Evolutionary conservation across 1,140 invertebrate genomes (phyloP).

Genomic region (Diuraphis noxia): DNA sequence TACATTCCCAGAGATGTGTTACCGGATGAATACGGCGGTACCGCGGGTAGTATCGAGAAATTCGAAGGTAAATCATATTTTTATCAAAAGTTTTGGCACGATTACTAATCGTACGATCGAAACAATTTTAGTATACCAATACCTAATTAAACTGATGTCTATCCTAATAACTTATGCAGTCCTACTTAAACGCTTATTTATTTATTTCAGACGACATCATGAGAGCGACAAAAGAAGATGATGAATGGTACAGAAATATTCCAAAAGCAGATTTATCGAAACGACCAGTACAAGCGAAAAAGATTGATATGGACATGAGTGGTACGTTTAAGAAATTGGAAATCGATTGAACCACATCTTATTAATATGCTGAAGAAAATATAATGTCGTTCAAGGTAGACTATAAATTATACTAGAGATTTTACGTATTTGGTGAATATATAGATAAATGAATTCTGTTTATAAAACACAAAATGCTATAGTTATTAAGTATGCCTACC

Average conservation of each 20-base stretch:
- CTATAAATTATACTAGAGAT: background rate
- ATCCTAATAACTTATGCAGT: background rate
- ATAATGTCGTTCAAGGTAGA: background rate
- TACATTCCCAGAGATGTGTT: slow-evolving; percentile 76
- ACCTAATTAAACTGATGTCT: too few relatives aligned
- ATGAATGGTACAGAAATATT: slow-evolving; percentile 32
- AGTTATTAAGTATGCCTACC: background rate
- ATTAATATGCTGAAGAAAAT: background rate
- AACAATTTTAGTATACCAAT: too few relatives aligned
- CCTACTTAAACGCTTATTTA: background rate
- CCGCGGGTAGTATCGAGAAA: slow-evolving; percentile 69
- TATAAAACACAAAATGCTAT: background rate
- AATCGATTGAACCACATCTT: background rate
- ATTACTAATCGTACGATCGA: too few relatives aligned
- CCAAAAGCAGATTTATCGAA: slow-evolving; percentile 45
- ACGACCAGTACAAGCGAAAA: background rate
- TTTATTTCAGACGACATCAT: background rate
- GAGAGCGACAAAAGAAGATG: background rate
- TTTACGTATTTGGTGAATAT: background rate
- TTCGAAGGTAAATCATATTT: slow-evolving; percentile 67
- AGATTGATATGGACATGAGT: slow-evolving; percentile 10
- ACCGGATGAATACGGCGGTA: slow-evolving; percentile 78
- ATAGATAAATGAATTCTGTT: background rate
- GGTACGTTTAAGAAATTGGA: slow-evolving; percentile 37
- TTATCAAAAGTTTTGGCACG: background rate